Percentiles rank a stretch among this genome's conserved stretches.
These are phyloP conservation scores for Drosophila biarmipes DNA, from an alignment of 1,140 invertebrate species.

Conservation along the genomic window DNA sequence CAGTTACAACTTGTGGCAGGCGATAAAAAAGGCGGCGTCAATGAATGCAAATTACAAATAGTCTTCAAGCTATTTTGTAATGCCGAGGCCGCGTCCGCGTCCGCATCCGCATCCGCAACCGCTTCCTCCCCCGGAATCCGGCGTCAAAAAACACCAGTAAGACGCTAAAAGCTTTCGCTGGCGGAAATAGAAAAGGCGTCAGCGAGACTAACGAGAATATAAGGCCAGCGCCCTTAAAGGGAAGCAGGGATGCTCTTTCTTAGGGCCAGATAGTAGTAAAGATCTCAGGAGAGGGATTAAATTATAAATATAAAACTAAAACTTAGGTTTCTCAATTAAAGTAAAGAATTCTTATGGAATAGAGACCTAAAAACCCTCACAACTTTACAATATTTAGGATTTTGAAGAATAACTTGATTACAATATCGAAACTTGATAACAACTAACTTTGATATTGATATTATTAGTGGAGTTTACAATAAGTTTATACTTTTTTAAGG, in stretches of 20 bases:
- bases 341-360: too few species aligned
- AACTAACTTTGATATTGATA: too few species aligned
- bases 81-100: constrained; percentile 61
- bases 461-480: too few species aligned
- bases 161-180: constrained; percentile 63
- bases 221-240: constrained; percentile 15
- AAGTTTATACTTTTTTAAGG: too few species aligned
- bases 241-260: constrained; percentile 39
- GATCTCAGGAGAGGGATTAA: neutral
- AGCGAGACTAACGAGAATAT: constrained; percentile 31
- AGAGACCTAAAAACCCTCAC: too few species aligned
- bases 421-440: too few species aligned
- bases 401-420: too few species aligned
- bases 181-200: constrained; percentile 54
- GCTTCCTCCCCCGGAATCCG: constrained; percentile 23
- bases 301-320: too few species aligned
- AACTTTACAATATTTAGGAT: too few species aligned
- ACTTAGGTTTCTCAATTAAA: too few species aligned
- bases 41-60: constrained; percentile 80
- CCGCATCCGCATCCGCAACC: constrained; percentile 22
- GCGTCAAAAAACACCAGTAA: constrained; percentile 45
- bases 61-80: constrained; percentile 68
- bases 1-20: constrained; percentile 47
- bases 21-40: constrained; percentile 72
- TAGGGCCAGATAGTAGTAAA: neutral